phyloP scores from a whole-genome alignment of 2,888 invertebrate species.

The Lacanobia wlatinum region DNA sequence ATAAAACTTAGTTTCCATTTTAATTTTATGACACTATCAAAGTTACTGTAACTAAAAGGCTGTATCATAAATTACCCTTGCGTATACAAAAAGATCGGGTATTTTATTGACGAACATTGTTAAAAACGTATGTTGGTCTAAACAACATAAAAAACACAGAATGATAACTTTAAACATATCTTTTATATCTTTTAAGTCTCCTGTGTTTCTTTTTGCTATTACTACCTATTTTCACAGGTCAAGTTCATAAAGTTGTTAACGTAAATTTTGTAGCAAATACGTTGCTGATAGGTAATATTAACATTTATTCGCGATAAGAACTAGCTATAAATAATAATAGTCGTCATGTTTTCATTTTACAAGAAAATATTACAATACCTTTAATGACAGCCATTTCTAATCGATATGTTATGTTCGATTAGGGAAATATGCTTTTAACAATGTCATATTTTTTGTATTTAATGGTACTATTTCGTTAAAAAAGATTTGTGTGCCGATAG shows the following conservation, averaged over 20 bases:
- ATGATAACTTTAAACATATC: conserved; percentile 8
- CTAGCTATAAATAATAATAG: conserved; percentile 56
- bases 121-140: conserved; percentile 52
- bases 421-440: conserved; percentile 37
- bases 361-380: conserved; percentile 51
- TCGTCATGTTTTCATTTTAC: conserved; percentile 46
- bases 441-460: background rate
- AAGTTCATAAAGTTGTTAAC: conserved; percentile 22
- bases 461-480: background rate
- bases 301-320: conserved; percentile 54
- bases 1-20: conserved; percentile 69
- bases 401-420: conserved; percentile 38
- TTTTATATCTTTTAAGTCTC: conserved; percentile 1
- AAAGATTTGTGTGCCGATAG: conserved; percentile 16
- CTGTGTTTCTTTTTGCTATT: background rate
- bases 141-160: conserved; percentile 35
- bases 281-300: conserved; percentile 45
- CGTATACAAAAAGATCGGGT: conserved; percentile 57
- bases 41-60: conserved; percentile 62
- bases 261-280: conserved; percentile 44
- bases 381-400: conserved; percentile 50
- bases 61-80: conserved; percentile 61
- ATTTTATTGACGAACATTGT: conserved; percentile 62
- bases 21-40: conserved; percentile 69
- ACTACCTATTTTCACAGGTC: background rate